phyloP scores from a whole-genome alignment of 2,797 vertebrate genomes.

The Lophotriccus pileatus region DNA sequence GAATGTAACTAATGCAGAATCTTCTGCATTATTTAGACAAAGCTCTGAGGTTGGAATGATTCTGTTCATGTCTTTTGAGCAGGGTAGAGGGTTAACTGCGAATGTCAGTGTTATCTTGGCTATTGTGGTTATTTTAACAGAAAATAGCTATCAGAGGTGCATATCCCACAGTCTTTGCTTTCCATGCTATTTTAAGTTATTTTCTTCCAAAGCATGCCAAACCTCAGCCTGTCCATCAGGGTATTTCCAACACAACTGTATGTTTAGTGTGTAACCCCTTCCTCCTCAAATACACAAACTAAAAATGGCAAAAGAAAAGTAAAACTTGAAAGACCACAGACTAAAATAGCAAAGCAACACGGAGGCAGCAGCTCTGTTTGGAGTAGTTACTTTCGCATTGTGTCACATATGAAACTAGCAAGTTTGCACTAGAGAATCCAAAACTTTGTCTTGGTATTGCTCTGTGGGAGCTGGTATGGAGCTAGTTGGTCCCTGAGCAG shows the following conservation, averaged over 20 bases:
- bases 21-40: neutral
- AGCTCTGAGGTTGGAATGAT: neutral
- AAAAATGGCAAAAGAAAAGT: neutral
- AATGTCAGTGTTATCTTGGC: neutral
- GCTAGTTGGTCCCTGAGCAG: neutral
- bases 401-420: neutral
- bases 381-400: neutral
- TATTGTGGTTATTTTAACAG: neutral
- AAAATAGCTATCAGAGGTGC: neutral
- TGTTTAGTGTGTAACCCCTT: conserved; percentile 9
- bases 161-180: neutral
- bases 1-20: neutral
- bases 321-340: neutral
- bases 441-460: neutral
- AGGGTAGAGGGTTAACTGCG: neutral
- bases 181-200: conserved; percentile 22
- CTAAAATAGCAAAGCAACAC: neutral
- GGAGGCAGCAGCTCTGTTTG: neutral
- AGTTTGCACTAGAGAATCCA: neutral
- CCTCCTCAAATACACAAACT: neutral
- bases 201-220: conserved; percentile 18
- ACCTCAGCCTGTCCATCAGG: neutral
- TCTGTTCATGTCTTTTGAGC: neutral
- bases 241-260: neutral
- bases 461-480: neutral